Base-by-base conservation (phyloP, 2,113 vertebrate species). In the Neodontobutis hainanensis region DNA sequence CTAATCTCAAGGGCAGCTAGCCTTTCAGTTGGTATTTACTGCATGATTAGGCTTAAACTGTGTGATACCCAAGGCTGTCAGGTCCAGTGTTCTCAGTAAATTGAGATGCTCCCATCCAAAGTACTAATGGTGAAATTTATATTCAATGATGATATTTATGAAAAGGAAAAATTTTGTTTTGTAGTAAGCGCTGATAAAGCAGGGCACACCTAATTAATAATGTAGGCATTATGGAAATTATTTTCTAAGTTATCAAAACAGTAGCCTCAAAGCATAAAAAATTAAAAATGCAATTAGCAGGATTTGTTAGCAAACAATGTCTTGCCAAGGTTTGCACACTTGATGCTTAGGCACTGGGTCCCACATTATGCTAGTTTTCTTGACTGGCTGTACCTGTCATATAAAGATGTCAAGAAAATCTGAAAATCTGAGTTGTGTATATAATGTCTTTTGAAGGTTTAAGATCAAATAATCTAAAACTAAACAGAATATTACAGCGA, bases 21-120 rank as follows among this genome's bases (percentile, higher is more conserved):
- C 45, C 53, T 73, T 85, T 85, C 87, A 83, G 72, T 55, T 55
- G 6, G 42, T 73, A 75, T 86, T 84, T 85, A 73, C 63, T 81
- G 78, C 84, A 77, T 78, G 77, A 82, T 81, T 84, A 82, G 50
- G 53, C 75, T 75, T 83, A 62, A 59, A 67, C 59, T 62, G 42
- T 66, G 56, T 64, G 66, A 74, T 60, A 32, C 68, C 65, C 62
- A 53, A 36, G 56, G 63, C 70, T 89, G 84, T 80, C 84, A 50
- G 53, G 14, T 77, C 78, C 60, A 65, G 14, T 84, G 53, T 71
- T 78, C 59, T 71, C 59, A 40, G 35, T 48, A 32, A 40, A 44
- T 65, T 27, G 48, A 70, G 43, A 59, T 62, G 27, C 48, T 68
- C 43, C 27, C 51, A 10, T 27, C 52, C 48, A 46, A 43, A n/a